phyloP scores from a whole-genome alignment of 2,797 vertebrate species.

The Hydrocynus forskahlii region DNA sequence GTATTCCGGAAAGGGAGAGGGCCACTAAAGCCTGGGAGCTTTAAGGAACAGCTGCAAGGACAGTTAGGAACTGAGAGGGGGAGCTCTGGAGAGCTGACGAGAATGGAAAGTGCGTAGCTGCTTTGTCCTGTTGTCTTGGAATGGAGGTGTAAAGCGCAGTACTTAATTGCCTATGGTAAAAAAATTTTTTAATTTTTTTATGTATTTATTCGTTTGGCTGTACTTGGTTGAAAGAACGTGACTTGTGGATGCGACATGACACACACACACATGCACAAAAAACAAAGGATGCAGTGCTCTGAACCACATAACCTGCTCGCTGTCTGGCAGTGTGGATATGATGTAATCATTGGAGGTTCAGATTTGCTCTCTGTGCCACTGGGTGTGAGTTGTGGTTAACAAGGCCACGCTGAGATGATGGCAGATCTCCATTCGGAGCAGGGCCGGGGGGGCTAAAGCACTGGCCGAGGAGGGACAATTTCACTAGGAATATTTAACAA shows the following conservation, averaged over 20 bases:
- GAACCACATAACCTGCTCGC: background rate
- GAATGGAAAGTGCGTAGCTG: background rate
- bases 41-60: slow-evolving; percentile 72
- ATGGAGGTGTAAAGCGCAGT: background rate
- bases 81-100: background rate
- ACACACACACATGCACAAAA: background rate
- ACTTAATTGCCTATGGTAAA: background rate
- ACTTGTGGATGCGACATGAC: background rate
- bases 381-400: slow-evolving; percentile 51
- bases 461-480: slow-evolving; percentile 35
- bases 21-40: slow-evolving; percentile 72
- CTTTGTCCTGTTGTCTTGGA: background rate
- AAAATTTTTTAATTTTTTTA: no score
- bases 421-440: slow-evolving; percentile 56
- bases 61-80: background rate
- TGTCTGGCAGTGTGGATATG: slow-evolving; percentile 19
- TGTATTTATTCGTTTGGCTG: background rate
- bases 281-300: background rate
- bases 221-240: background rate
- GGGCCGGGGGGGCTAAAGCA: slow-evolving; percentile 40
- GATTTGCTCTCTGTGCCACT: background rate
- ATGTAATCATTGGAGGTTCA: background rate
- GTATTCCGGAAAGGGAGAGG: slow-evolving; percentile 68
- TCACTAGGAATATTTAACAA: slow-evolving; percentile 53
- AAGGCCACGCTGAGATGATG: slow-evolving; percentile 48